A percentile compares a stretch with the other conserved stretches of the same genome.
Evolutionary conservation across 2,888 invertebrate species (phyloP).

Genomic region (Terebella lapidaria): DNA sequence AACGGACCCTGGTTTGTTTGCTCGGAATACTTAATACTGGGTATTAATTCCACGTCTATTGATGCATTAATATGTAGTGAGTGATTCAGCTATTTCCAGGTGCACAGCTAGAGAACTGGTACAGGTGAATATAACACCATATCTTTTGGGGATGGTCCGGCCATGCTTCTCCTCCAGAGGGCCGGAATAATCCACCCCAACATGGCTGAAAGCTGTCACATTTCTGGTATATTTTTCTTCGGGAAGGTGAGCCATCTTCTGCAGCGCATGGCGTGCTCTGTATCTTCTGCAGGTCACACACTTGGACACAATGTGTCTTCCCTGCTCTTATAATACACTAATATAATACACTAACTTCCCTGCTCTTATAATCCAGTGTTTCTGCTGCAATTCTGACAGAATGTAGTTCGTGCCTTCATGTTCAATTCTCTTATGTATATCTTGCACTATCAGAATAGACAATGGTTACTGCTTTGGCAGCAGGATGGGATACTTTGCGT

Average conservation of each 20-base stretch:
- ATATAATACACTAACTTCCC: neutral
- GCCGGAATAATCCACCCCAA: constrained; percentile 12
- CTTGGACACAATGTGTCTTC: neutral
- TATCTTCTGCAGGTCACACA: constrained; percentile 11
- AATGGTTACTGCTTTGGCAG: neutral
- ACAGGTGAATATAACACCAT: constrained; percentile 23
- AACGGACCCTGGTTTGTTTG: too few species aligned
- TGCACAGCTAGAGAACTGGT: constrained; percentile 14
- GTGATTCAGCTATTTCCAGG: constrained; percentile 14
- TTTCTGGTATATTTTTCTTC: constrained; percentile 8
- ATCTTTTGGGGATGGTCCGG: constrained; percentile 11
- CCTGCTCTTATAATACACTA: too few species aligned
- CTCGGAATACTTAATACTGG: too few species aligned
- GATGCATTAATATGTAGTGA: constrained; percentile 6
- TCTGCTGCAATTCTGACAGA: neutral
- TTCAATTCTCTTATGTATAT: neutral
- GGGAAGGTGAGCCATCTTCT: constrained; percentile 20
- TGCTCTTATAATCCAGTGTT: neutral
- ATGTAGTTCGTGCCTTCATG: neutral
- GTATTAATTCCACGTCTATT: too few species aligned
- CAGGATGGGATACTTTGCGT: neutral
- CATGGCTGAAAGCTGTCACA: constrained; percentile 11
- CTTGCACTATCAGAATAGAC: neutral
- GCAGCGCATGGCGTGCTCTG: neutral
- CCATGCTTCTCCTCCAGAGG: constrained; percentile 14